Evolutionary conservation across 2,888 invertebrate species (phyloP), one percentile per base, ranked within the genome.

Genomic region (Synanthedon myopaeformis): DNA sequence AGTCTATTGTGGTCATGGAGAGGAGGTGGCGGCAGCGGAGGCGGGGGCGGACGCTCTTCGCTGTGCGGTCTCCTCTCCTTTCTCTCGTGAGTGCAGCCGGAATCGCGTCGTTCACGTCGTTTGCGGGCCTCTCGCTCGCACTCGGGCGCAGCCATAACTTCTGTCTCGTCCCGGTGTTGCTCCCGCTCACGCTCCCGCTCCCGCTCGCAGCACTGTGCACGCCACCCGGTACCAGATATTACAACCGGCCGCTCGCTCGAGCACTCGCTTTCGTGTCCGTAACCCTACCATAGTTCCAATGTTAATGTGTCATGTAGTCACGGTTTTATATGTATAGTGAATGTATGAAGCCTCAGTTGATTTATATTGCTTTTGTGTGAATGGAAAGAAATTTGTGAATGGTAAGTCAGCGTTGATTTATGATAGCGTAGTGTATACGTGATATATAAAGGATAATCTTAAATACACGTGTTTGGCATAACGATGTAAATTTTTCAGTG

Each of bases 41-140:
- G 79, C 17, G 84, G 82, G 6, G 80, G 81, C 8, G 72, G 68
- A n/a, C 86, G 72, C 68, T 87, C 87, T 64, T 87, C 87, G 63
- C 87, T 86, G 61, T 82, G 85, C 48, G 87, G 83, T 54, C 87
- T 70, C 51, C 87, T 68, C 60, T 87, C 87, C 59, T 86, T 87
- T 55, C 87, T 72, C 74, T 87, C 88, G 65, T 84, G 87, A 45
- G 84, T 78, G 65, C 80, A 76, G 56, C 90, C 89, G 55, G 90
- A 89, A 68, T 90, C 89, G n/a, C 89, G 82, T 54, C 89, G 87
- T 78, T 91, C 90, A 69, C 90, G 90, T 51, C 90, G 84, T 76
- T 90, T 90, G 65, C 90, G 88, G 61, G 89, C 89, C 77, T 89
- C 86, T 65, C 89, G 80, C 79, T 89, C 89, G 72, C 89, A 83